These are phyloP conservation scores for Diacarnus erythraeanus DNA, from an alignment of 37 sponge, comb jelly and placozoan genomes.

Conservation along the genomic window DNA sequence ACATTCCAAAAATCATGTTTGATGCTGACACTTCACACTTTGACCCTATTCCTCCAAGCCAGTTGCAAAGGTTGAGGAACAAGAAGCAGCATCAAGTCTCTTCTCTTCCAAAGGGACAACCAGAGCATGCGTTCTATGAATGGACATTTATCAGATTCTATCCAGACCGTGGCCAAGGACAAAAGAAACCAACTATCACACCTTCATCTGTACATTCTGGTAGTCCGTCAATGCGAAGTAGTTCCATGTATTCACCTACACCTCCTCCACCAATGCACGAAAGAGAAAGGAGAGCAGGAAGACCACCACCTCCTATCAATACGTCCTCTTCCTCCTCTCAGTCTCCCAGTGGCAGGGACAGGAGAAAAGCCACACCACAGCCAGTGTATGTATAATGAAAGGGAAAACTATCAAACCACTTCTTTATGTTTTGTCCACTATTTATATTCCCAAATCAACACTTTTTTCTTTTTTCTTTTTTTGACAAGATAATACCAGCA, in stretches of 20 bases:
- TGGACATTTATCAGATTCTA: slow-evolving; percentile 91
- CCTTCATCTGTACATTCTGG: slow-evolving; percentile 14
- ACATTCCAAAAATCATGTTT: slow-evolving; percentile 80
- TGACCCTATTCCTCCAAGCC: slow-evolving; percentile 76
- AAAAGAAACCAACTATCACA: slow-evolving; percentile 35
- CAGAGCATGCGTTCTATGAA: slow-evolving; percentile 92
- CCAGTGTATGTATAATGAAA: slow-evolving; percentile 72
- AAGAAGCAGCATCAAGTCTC: slow-evolving; percentile 27
- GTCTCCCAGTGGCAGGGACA: slow-evolving; percentile 4
- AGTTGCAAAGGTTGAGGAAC: slow-evolving; percentile 46
- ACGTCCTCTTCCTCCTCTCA: not conserved
- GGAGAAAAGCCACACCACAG: slow-evolving; percentile 49
- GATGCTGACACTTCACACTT: slow-evolving; percentile 92
- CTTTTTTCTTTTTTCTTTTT: not conserved
- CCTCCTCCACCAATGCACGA: not conserved
- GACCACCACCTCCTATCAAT: not conserved
- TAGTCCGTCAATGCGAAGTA: not conserved
- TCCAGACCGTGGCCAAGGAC: slow-evolving; percentile 35
- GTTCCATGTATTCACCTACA: not conserved
- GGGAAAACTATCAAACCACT: not conserved
- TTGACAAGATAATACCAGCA: not conserved
- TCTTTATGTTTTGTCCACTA: not conserved
- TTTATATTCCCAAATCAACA: not conserved
- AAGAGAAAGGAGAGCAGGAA: not conserved
- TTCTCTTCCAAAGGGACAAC: slow-evolving; percentile 61